phyloP scores from a whole-genome alignment of 2,888 invertebrate genomes.

The Drosophila neotestacea region DNA sequence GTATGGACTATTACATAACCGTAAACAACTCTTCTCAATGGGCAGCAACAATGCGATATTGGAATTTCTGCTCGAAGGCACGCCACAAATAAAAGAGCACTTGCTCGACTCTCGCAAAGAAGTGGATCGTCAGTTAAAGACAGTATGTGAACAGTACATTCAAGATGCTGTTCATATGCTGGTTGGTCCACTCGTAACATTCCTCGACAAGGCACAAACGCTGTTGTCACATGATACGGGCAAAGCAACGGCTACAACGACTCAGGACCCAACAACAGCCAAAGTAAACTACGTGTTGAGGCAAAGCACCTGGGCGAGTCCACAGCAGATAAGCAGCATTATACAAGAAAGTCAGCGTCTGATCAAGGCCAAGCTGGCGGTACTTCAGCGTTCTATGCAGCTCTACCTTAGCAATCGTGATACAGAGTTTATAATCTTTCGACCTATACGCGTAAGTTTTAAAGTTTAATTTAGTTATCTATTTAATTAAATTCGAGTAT shows the following conservation, averaged over 20 bases:
- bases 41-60: constrained; percentile 95
- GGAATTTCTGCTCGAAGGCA: constrained; percentile 96
- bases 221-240: constrained; percentile 54
- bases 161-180: constrained; percentile 91
- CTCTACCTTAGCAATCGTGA: constrained; percentile 98
- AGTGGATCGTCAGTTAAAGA: constrained; percentile 96
- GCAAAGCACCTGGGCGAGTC: constrained; percentile 88
- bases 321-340: constrained; percentile 90
- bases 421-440: constrained; percentile 98
- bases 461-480: neutral
- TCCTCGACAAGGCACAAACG: constrained; percentile 90
- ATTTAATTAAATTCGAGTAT: too few species aligned
- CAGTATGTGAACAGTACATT: constrained; percentile 95
- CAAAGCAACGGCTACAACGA: constrained; percentile 22
- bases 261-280: constrained; percentile 38
- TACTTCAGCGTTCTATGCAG: constrained; percentile 95
- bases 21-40: constrained; percentile 94
- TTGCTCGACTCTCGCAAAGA: constrained; percentile 97
- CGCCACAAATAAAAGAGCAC: constrained; percentile 96
- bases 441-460: constrained; percentile 93
- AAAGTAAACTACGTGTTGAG: constrained; percentile 83
- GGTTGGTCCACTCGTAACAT: constrained; percentile 90
- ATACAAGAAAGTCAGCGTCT: constrained; percentile 92
- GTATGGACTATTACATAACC: constrained; percentile 90
- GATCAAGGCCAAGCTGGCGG: constrained; percentile 92